phyloP scores from a whole-genome alignment of 2,888 invertebrate genomes.

The Euclidia mi region DNA sequence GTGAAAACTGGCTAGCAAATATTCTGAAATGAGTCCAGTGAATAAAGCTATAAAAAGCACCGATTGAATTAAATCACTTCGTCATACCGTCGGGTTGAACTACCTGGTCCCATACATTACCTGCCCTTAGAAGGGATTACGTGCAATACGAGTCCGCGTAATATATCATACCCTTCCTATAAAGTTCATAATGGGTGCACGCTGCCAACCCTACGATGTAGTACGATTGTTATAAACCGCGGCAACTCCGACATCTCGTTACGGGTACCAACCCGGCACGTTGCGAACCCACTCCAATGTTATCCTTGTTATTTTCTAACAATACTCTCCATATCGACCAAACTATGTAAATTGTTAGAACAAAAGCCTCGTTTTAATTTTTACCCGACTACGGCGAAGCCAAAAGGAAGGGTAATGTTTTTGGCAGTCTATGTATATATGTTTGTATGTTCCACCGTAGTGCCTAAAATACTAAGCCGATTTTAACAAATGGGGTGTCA shows the following conservation, averaged over 20 bases:
- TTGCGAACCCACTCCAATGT: conserved; percentile 10
- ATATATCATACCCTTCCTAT: conserved; percentile 9
- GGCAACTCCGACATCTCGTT: conserved; percentile 14
- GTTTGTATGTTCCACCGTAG: too few species aligned
- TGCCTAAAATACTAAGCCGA: too few species aligned
- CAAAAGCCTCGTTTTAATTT: too few species aligned
- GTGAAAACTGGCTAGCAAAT: neutral
- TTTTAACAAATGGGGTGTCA: too few species aligned
- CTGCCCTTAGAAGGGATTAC: neutral
- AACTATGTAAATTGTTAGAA: neutral
- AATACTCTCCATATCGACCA: conserved; percentile 9
- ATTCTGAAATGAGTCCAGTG: neutral
- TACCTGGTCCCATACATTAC: conserved; percentile 3
- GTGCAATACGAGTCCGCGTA: neutral
- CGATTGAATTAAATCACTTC: neutral
- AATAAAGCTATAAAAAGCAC: neutral
- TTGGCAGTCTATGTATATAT: too few species aligned
- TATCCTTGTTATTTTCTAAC: conserved; percentile 21
- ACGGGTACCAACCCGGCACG: conserved; percentile 16
- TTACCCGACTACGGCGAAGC: too few species aligned
- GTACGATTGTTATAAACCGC: conserved; percentile 17
- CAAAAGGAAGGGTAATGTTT: too few species aligned
- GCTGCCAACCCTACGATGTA: conserved; percentile 10
- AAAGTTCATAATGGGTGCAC: conserved; percentile 19
- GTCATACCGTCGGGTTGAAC: neutral